Evolutionary conservation across 2,888 invertebrate species (phyloP).

Genomic region (Amitus sp.): DNA sequence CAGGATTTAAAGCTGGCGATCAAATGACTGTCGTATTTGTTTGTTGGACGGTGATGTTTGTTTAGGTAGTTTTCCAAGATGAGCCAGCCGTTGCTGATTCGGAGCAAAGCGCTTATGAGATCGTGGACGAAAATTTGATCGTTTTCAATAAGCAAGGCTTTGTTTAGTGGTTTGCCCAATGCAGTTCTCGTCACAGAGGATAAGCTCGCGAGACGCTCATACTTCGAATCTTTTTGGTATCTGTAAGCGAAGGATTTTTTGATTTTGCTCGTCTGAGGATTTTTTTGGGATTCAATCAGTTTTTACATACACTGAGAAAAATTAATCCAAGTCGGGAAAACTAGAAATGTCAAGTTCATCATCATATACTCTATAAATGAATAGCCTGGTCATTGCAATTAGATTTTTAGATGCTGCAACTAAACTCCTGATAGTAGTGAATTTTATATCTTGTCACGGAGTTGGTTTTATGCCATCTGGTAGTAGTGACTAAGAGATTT

Average conservation of each 20-base stretch:
- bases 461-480: too few species aligned
- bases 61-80: slow-evolving; percentile 59
- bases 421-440: too few species aligned
- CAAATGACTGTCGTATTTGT: slow-evolving; percentile 50
- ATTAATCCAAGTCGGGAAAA: too few species aligned
- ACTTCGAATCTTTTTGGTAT: slow-evolving; percentile 36
- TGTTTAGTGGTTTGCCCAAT: slow-evolving; percentile 55
- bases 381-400: too few species aligned
- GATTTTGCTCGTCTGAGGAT: too few species aligned
- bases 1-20: slow-evolving; percentile 49
- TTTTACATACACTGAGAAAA: not conserved
- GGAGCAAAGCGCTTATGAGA: slow-evolving; percentile 53
- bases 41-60: slow-evolving; percentile 55
- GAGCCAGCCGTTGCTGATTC: slow-evolving; percentile 60
- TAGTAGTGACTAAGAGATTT: too few species aligned
- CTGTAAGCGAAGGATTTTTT: slow-evolving; percentile 5
- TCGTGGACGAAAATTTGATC: slow-evolving; percentile 51
- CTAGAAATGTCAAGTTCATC: too few species aligned
- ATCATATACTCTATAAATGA: too few species aligned
- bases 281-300: too few species aligned
- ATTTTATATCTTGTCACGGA: too few species aligned
- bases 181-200: slow-evolving; percentile 55
- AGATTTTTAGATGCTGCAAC: too few species aligned
- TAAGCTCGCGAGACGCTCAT: slow-evolving; percentile 48
- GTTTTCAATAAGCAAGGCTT: slow-evolving; percentile 55